A percentile compares a stretch with the other conserved stretches of the same genome.
phyloP scores from a whole-genome alignment of 2,113 vertebrate species.

The Scolopax mira region DNA sequence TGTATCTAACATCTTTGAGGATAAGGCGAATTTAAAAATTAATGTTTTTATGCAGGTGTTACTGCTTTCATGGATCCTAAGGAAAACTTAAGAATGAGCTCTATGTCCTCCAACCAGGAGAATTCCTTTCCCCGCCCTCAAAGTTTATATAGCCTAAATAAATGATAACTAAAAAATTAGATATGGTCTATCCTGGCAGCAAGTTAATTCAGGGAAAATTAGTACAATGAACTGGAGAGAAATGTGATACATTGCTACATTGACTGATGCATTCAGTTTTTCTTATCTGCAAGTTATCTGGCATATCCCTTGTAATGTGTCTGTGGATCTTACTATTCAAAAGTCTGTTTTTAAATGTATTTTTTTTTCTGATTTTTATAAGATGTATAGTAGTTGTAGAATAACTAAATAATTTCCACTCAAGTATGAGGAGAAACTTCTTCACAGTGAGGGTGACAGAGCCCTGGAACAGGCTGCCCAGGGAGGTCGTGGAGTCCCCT shows the following conservation, averaged over 20 bases:
- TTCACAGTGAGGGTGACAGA: too few relatives aligned
- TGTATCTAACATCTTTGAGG: neutral
- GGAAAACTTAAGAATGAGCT: neutral
- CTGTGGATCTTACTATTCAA: neutral
- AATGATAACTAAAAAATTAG: too few relatives aligned
- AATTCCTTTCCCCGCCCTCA: neutral
- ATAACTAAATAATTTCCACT: neutral
- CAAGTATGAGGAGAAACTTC: too few relatives aligned
- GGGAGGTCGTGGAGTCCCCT: too few relatives aligned
- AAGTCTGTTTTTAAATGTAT: neutral
- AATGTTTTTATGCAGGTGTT: neutral
- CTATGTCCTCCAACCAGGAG: neutral
- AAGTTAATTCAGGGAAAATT: neutral
- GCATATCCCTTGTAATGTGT: neutral
- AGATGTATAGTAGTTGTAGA: neutral
- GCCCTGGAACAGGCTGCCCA: too few relatives aligned
- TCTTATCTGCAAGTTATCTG: neutral
- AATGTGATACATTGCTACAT: neutral
- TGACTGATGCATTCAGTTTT: neutral
- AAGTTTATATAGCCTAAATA: neutral
- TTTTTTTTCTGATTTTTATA: neutral
- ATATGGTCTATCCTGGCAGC: neutral
- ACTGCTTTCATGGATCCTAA: neutral
- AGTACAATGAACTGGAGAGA: neutral
- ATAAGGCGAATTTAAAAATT: neutral